A percentile compares a stretch with the other conserved stretches of the same genome.
Conservation (phyloP, 2,888 invertebrate species). For the Rhagonycha lutea region DNA sequence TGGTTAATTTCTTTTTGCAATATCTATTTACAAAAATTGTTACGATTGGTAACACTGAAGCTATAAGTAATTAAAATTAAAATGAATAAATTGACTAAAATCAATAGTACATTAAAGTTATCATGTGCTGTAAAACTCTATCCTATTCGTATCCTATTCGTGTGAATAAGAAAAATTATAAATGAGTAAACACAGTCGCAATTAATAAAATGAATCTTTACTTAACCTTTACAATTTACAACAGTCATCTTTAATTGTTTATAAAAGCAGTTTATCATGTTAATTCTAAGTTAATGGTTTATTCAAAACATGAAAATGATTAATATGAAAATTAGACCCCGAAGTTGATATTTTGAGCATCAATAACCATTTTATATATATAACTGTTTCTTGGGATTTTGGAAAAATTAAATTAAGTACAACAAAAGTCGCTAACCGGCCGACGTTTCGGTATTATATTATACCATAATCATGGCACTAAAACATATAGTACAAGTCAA, state of each 20-base stretch:
- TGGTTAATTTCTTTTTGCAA: background rate
- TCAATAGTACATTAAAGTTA: background rate
- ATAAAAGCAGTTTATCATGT: background rate
- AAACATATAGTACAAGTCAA: too few species aligned
- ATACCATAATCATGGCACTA: too few species aligned
- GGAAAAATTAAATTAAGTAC: too few species aligned
- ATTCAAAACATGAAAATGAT: background rate
- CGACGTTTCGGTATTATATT: too few species aligned
- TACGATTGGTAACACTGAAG: background rate
- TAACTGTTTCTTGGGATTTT: too few species aligned
- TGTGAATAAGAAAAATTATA: too few species aligned
- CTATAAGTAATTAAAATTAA: background rate
- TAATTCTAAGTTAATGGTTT: background rate
- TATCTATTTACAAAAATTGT: background rate
- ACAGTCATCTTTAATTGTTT: background rate
- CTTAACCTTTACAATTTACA: background rate
- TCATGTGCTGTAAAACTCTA: background rate
- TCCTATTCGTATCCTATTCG: too few species aligned
- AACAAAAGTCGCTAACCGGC: too few species aligned
- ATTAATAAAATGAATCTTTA: background rate
- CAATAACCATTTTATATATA: too few species aligned
- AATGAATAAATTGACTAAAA: background rate
- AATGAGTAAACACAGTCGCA: background rate
- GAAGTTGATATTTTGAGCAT: background rate
- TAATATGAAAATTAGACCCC: background rate